Conservation (phyloP, 92 coral and sea anemone species). For the Desmophyllum pertusum region DNA sequence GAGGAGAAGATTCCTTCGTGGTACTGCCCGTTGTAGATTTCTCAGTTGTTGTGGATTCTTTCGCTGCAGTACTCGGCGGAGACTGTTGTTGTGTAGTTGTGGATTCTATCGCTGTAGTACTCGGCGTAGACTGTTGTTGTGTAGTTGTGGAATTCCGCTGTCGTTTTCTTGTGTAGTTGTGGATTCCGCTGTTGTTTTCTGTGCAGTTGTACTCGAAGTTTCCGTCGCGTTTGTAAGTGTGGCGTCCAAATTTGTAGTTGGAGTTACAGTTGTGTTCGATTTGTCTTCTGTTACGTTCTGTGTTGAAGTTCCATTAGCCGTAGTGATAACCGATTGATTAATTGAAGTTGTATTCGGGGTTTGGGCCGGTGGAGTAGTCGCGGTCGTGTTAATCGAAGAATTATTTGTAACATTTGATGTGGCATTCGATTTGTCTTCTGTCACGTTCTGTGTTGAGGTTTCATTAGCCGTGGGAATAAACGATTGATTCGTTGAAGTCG, state of each 20-base stretch:
- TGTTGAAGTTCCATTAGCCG: constrained; percentile 9
- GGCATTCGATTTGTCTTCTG: not conserved
- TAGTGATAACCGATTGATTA: not conserved
- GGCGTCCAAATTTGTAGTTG: not conserved
- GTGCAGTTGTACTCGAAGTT: constrained; percentile 14
- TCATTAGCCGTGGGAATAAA: not conserved
- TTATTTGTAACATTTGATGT: not conserved
- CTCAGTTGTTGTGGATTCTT: constrained; percentile 40
- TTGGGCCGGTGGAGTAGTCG: not conserved
- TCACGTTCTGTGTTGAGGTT: not conserved
- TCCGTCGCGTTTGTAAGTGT: constrained; percentile 5
- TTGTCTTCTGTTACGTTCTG: not conserved
- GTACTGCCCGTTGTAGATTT: not conserved
- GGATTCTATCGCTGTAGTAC: constrained; percentile 18
- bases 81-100: constrained; percentile 18
- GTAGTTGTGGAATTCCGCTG: constrained; percentile 31
- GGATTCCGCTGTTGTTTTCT: constrained; percentile 31
- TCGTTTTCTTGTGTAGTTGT: constrained; percentile 12
- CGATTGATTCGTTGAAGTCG: constrained; percentile 10
- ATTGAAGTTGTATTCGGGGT: constrained; percentile 8
- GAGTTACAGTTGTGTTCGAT: constrained; percentile 33
- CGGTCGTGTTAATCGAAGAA: not conserved
- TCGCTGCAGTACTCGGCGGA: constrained; percentile 26
- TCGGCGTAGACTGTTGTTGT: constrained; percentile 30
- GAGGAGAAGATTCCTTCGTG: not conserved